Conservation (phyloP, 2,888 invertebrate species). For the Ptycholaimellus sp. region DNA sequence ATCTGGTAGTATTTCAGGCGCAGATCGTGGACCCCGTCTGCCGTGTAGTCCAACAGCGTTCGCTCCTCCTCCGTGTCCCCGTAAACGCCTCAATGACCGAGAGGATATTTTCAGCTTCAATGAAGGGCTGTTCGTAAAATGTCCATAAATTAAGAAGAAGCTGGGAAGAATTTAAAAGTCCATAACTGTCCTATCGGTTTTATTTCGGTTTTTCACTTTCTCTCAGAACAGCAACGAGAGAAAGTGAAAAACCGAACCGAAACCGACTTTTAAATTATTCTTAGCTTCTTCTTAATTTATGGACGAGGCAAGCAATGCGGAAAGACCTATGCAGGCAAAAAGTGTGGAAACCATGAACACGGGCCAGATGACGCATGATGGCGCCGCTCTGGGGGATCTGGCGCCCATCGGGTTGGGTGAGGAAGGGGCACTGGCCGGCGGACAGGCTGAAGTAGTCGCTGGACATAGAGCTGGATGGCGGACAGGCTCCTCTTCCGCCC, state of each 20-base stretch:
- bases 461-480: not conserved
- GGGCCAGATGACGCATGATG: conserved; percentile 14
- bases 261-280: no score
- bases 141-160: not conserved
- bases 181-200: no score
- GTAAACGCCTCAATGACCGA: conserved; percentile 9
- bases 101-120: not conserved
- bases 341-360: conserved; percentile 9
- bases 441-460: conserved; percentile 9
- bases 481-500: conserved; percentile 8
- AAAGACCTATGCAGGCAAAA: no score
- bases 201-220: not conserved
- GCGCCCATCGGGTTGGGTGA: conserved; percentile 10
- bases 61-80: conserved; percentile 12
- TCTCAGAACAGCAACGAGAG: not conserved
- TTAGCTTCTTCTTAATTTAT: no score
- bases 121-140: not conserved
- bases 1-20: conserved; percentile 12
- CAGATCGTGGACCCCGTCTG: conserved; percentile 12
- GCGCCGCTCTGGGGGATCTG: conserved; percentile 14
- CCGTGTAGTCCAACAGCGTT: conserved; percentile 13
- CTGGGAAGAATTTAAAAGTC: no score
- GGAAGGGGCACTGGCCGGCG: conserved; percentile 14
- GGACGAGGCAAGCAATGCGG: no score
- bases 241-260: conserved; percentile 6